Percentiles rank a stretch among this genome's conserved stretches.
These are phyloP conservation scores for Xestia rhomboidea DNA, from an alignment of 2,888 invertebrate genomes.

Conservation along the genomic window DNA sequence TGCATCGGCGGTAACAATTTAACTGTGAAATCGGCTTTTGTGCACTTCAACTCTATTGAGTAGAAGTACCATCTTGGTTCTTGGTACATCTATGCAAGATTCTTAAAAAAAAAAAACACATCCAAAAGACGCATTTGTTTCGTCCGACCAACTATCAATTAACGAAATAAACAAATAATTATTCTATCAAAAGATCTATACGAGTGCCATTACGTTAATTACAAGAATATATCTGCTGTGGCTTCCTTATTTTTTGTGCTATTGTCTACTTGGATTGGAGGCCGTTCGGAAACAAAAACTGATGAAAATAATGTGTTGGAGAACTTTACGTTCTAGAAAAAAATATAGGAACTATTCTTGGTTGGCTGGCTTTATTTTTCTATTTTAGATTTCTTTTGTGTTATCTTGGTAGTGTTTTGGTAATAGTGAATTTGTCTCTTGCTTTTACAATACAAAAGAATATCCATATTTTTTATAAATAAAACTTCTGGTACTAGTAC, in stretches of 20 bases:
- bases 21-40: too few relatives aligned
- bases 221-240: conserved; percentile 51
- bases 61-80: not conserved
- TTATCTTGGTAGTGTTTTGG: not conserved
- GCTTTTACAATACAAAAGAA: not conserved
- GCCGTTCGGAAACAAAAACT: conserved; percentile 54
- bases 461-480: not conserved
- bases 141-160: conserved; percentile 14
- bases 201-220: conserved; percentile 60
- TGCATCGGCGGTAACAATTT: too few relatives aligned
- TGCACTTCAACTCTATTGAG: too few relatives aligned
- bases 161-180: conserved; percentile 36
- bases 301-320: conserved; percentile 53
- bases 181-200: conserved; percentile 26
- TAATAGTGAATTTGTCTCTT: not conserved
- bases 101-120: not conserved
- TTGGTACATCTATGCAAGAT: not conserved
- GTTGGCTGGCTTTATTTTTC: conserved; percentile 42
- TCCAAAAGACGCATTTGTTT: not conserved
- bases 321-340: conserved; percentile 32
- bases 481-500: not conserved
- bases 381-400: conserved; percentile 39
- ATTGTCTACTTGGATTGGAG: conserved; percentile 65
- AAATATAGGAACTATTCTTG: conserved; percentile 39
- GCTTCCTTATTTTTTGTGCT: conserved; percentile 67